Base-by-base conservation (phyloP, 1,140 invertebrate species). In the Drosophila saltans region DNA sequence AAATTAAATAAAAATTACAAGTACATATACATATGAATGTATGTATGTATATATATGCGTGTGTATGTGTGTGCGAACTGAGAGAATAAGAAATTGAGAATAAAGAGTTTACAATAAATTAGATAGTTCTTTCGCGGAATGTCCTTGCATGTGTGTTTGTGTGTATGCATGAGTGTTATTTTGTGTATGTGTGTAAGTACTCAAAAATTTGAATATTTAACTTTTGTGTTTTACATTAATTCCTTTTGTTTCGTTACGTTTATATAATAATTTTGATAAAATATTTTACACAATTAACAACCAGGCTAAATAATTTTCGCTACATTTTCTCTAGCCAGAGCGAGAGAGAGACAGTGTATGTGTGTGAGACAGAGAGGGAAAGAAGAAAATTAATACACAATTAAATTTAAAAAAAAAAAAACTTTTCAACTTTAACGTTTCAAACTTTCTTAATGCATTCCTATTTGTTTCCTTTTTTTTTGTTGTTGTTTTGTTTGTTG, bases 391-490 rank as follows among this genome's bases (percentile, higher is more conserved):
- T 65, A 61, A 74, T 84, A 65, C 77, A 80, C 66, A 80, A 67
- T 83, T 65, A 30, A 68, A 78, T 80, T 75, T 66, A 66, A 74
- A 77, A 30, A 30, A 81, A 30, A 81, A 74, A 61, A 69, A 72
- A 81, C 63, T 33, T 78, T 68, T 78, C 7, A 81, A 81, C 78
- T 63, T 85, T 84, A 85, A 85, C 81, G 78, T 70, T 72, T 72
- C 43, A 66, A 69, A 24, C 40, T 64, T 75, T 69, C 61, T 73
- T 61, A 73, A 73, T 61, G 48, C 45, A 5, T 52, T 52, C 45
- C 45, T 52, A 59, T 59, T 39, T 59, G 30, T 33, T 39, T 58
- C 33, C 33, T n/a, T 33, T 78, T 56, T 2, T 24, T 62, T 11
- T 28, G 16, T 16, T 16, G 16, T 21, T 36, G 33, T 36, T 7